A percentile compares a stretch with the other conserved stretches of the same genome.
Conservation (phyloP, 2,888 invertebrate genomes). For the Chloroclysta siterata region DNA sequence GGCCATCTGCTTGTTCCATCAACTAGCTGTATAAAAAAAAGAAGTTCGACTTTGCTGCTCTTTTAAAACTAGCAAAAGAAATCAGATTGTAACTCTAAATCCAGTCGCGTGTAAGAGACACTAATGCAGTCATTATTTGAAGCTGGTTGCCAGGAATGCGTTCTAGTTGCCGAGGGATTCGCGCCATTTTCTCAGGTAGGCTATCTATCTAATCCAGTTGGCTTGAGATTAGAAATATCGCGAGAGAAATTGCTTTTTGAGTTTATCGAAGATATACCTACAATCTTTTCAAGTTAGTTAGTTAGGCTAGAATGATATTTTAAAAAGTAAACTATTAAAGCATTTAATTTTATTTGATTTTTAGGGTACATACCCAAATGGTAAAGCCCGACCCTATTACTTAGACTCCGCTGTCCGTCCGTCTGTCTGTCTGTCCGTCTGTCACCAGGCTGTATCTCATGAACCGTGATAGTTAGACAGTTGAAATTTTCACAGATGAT, state of each 20-base stretch:
- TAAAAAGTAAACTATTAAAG: too few species aligned
- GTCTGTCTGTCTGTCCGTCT: too few species aligned
- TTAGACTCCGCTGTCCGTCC: too few species aligned
- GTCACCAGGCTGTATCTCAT: too few species aligned
- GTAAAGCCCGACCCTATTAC: too few species aligned
- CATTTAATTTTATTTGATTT: too few species aligned
- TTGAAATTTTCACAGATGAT: too few species aligned
- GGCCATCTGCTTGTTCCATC: too few species aligned
- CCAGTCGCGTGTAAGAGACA: slow-evolving; percentile 20
- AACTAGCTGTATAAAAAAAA: too few species aligned
- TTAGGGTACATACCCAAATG: too few species aligned
- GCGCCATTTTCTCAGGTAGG: slow-evolving; percentile 2
- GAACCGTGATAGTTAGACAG: too few species aligned
- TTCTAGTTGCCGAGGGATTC: slow-evolving; percentile 11
- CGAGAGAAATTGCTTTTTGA: not conserved
- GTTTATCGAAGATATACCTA: not conserved
- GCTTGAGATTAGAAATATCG: not conserved
- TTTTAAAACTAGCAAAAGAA: slow-evolving; percentile 1
- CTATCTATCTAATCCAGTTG: not conserved
- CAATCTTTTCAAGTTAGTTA: not conserved
- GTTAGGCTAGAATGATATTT: not conserved
- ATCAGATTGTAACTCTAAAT: slow-evolving; percentile 22
- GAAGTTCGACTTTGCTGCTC: too few species aligned
- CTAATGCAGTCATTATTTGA: slow-evolving; percentile 30
- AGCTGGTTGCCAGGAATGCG: slow-evolving; percentile 17